Base-by-base conservation (phyloP, 2,113 vertebrate genomes). In the Trogon surrucura region DNA sequence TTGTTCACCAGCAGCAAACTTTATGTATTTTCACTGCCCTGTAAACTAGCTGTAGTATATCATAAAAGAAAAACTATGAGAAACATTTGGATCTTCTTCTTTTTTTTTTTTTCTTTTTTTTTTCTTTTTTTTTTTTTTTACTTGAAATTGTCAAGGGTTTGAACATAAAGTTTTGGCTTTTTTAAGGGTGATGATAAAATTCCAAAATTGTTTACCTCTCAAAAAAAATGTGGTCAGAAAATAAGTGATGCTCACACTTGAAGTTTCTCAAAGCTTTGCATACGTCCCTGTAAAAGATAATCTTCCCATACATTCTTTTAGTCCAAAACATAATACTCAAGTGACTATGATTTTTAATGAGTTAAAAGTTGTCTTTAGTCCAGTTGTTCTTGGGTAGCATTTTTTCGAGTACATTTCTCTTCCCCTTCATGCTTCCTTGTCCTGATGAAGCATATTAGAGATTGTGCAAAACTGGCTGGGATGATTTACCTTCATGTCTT, bases 181-280 rank as follows among this genome's bases (percentile, higher is more conserved):
- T 61, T 74, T 70, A 22, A 75, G 19, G 4, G 2, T 10, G 29
- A 65, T 45, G 9, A 50, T 66, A 60, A 54, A 65, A 83, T 38
- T 38, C 4, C 7, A 53, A 19, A 32, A 30, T 23, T 21, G 9
- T 67, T 69, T 87, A 16, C 0, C 0, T 45, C 9, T 61, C 41
- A 41, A 50, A 26, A 32, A 66, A 83, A 48, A 1, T 32, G 27
- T 57, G 1, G 29, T 48, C 20, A 65, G 62, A 80, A 91, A 72
- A 47, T 12, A 70, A 57, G 3, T 0, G 1, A 10, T 53, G 3
- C 3, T 86, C 3, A 17, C 8, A 7, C 8, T 2, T 41, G 7
- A 47, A 87, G 3, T 48, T 83, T 86, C 34, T 83, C 22, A 77
- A 86, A 75, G 15, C 1, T 36, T 92, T 56, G 10, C 4, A 45